Evolutionary conservation across 2,888 invertebrate species (phyloP).

Genomic region (Andrena camellia): DNA sequence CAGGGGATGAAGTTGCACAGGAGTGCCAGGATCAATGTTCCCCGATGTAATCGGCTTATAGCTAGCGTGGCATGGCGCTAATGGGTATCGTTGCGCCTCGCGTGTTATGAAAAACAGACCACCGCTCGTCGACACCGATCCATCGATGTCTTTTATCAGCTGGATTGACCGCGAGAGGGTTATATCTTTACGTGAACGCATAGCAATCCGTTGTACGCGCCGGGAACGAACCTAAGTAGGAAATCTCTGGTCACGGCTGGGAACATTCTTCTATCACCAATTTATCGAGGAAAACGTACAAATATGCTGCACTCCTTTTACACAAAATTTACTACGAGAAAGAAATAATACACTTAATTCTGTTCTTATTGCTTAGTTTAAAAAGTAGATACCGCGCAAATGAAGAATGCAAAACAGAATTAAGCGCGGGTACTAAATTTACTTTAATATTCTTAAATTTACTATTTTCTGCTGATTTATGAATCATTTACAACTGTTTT

Average conservation of each 20-base stretch:
- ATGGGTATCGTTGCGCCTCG: conserved; percentile 51
- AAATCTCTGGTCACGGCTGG: not conserved
- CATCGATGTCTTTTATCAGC: conserved; percentile 54
- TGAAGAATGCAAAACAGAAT: no score
- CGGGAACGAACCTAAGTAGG: not conserved
- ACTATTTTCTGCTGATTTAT: no score
- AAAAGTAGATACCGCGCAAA: no score
- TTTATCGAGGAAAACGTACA: not conserved
- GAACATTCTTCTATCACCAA: not conserved
- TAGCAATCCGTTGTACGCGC: conserved; percentile 4
- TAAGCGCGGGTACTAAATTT: no score
- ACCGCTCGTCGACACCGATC: conserved; percentile 62
- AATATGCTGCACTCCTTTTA: no score
- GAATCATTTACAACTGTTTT: no score
- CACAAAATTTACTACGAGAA: no score
- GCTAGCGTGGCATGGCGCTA: conserved; percentile 33
- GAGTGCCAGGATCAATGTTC: not conserved
- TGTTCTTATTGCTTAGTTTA: no score
- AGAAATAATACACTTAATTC: no score
- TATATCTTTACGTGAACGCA: conserved; percentile 16
- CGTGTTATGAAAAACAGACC: conserved; percentile 71
- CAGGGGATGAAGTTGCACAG: conserved; percentile 3
- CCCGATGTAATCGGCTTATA: conserved; percentile 10
- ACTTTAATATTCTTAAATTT: no score
- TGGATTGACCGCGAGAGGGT: conserved; percentile 42